Conservation (phyloP, 2,113 vertebrate genomes). For the Lycaon pictus region DNA sequence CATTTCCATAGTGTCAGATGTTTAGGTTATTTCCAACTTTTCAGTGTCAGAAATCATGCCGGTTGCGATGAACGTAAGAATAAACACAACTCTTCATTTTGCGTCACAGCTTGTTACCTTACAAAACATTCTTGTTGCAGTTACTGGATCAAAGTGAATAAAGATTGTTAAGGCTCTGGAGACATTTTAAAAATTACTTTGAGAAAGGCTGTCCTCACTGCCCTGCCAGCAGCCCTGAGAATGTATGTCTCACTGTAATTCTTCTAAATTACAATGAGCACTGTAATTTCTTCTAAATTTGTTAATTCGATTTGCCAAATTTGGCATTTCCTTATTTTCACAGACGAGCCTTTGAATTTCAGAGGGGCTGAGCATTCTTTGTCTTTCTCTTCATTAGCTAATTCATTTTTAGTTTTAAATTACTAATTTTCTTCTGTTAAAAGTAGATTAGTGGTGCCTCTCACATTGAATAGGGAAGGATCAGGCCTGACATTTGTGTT, state of each 20-base stretch:
- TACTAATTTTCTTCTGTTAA: neutral
- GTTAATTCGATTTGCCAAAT: conserved; percentile 29
- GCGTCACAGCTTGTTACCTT: neutral
- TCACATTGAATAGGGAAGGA: neutral
- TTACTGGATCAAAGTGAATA: neutral
- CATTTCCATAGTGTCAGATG: neutral
- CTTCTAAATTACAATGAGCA: neutral
- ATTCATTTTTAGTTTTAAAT: neutral
- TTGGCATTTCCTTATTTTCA: conserved; percentile 47
- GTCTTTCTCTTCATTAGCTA: neutral
- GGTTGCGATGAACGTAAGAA: neutral
- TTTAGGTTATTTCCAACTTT: neutral
- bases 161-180: neutral
- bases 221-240: neutral
- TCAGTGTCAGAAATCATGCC: neutral
- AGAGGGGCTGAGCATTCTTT: conserved; percentile 27
- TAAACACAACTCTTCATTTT: neutral
- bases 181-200: neutral
- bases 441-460: neutral
- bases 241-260: neutral
- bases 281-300: conserved; percentile 27
- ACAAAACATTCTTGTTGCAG: neutral
- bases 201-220: neutral
- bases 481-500: neutral
- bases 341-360: conserved; percentile 45